Base-by-base conservation (phyloP, 2,113 vertebrate genomes). In the Scortum barcoo region DNA sequence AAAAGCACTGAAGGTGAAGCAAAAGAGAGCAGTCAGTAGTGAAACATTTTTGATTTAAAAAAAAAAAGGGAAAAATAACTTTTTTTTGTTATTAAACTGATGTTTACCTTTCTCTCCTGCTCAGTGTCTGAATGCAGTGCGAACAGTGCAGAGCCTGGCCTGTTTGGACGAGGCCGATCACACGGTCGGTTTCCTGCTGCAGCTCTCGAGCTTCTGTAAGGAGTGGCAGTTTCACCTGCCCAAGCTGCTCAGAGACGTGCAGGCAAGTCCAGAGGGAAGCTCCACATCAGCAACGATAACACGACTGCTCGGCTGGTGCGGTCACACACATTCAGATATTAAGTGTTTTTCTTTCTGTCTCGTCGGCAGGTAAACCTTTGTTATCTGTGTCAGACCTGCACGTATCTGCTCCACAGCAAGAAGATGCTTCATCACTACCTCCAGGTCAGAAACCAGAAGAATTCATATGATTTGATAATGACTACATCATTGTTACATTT, bases 341-440 rank as follows among this genome's bases (percentile, higher is more conserved):
- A 19, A 68, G 3, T 10, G 0, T 73, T 26, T 62, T 9, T 13
- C 4, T 53, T 2, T 65, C 40, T 12, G 24, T 82, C 26, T 85
- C 63, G 19, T 58, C 26, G 84, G 44, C 93, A 99, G 98, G 97
- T 99, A 13, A 99, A 97, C 79, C 92, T 99, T 62, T 97, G 98
- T 83, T 99, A 99, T 89, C 86, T 99, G 88, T 99, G 98, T 73
- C 98, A 99, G 95, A 97, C 98, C 69, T 99, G 98, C 78, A 99
- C 97, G 0, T 99, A 97, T 66, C 97, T 99, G 60, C 95, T 99
- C 40, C 97, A 99, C 90, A 99, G 98, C 94, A 98, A 97, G 79
- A 99, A 99, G 93, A 98, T 99, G 98, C 97, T 99, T 20, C 97
- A 98, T 90, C 98, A 99, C 94, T 99, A 97, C 91, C 90, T 99